Evolutionary conservation across 1,140 invertebrate genomes (phyloP).

Genomic region (Charaxes varanes): DNA sequence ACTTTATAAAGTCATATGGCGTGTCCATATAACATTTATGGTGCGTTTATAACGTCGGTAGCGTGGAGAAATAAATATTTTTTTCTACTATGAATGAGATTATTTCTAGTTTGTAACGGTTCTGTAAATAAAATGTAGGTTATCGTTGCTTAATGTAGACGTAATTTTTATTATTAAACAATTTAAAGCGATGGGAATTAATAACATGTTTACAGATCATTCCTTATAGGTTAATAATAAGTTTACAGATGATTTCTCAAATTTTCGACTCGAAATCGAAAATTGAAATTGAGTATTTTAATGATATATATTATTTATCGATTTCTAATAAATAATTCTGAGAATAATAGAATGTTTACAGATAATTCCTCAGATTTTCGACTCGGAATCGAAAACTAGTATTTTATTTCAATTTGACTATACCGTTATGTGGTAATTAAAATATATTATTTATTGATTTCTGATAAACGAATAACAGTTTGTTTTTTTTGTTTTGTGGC

Average conservation of each 20-base stretch:
- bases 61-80: constrained; percentile 48
- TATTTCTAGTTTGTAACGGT: constrained; percentile 52
- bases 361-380: not conserved
- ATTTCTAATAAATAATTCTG: no score
- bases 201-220: no score
- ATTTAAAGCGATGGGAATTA: constrained; percentile 27
- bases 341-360: no score
- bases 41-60: constrained; percentile 33
- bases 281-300: no score
- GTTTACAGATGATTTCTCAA: no score
- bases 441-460: constrained; percentile 46
- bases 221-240: no score
- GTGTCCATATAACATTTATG: constrained; percentile 23
- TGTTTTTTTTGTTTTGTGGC: constrained; percentile 46
- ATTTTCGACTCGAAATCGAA: no score
- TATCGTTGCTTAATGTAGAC: constrained; percentile 14
- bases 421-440: no score
- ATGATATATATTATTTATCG: no score
- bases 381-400: not conserved
- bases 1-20: constrained; percentile 23
- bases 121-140: constrained; percentile 18
- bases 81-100: constrained; percentile 62
- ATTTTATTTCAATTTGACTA: no score
- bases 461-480: constrained; percentile 28
- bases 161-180: constrained; percentile 36